phyloP scores from a whole-genome alignment of 1,140 invertebrate genomes.

The Galleria mellonella region DNA sequence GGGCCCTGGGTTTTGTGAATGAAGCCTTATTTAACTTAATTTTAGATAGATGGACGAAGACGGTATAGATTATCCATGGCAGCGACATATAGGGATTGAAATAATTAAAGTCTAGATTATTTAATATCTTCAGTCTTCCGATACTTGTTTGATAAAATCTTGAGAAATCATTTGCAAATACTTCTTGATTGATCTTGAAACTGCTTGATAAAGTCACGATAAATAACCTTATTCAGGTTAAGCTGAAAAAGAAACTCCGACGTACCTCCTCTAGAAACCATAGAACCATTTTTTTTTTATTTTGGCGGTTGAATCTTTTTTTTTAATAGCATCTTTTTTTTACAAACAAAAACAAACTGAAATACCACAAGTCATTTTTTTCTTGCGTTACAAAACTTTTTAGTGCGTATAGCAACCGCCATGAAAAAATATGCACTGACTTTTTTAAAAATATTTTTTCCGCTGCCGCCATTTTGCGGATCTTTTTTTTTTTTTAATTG shows the following conservation, averaged over 20 bases:
- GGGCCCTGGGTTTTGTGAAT: no score
- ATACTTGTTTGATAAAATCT: no score
- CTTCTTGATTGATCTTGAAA: no score
- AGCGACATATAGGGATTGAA: no score
- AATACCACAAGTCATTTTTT: constrained; percentile 53
- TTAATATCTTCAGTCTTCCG: no score
- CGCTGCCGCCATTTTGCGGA: constrained; percentile 15
- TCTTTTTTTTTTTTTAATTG: constrained; percentile 39
- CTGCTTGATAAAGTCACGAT: no score
- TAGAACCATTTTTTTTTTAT: constrained; percentile 35
- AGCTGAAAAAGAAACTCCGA: background rate
- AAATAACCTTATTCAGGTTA: no score
- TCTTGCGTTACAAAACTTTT: constrained; percentile 52
- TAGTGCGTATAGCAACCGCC: constrained; percentile 33
- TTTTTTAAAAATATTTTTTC: constrained; percentile 50
- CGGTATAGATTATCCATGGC: no score
- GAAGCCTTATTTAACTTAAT: no score
- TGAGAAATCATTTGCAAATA: no score
- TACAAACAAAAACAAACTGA: constrained; percentile 38
- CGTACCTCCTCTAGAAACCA: constrained; percentile 16
- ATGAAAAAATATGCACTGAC: constrained; percentile 50
- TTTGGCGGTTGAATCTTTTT: constrained; percentile 48
- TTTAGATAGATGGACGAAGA: no score
- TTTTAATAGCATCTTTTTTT: constrained; percentile 31
- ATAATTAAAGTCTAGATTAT: no score